These are phyloP conservation scores for Phoebastria nigripes DNA, from an alignment of 2,797 vertebrate species.

Conservation along the genomic window DNA sequence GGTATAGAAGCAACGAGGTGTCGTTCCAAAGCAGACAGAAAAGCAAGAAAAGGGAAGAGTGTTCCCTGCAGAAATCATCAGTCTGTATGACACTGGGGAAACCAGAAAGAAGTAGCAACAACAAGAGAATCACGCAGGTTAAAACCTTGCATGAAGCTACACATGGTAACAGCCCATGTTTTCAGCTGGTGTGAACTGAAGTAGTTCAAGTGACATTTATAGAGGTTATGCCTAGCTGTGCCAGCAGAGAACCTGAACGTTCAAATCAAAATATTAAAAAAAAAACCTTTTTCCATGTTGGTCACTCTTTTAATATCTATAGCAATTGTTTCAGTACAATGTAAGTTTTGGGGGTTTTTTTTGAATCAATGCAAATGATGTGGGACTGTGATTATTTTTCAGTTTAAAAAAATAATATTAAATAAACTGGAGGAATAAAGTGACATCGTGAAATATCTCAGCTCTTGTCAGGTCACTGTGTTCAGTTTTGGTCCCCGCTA, in stretches of 20 bases:
- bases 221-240: background rate
- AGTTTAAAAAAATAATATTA: background rate
- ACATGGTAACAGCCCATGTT: background rate
- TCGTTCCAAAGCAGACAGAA: background rate
- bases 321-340: background rate
- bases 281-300: background rate
- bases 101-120: background rate
- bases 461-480: background rate
- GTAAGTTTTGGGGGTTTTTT: background rate
- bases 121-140: fast-evolving
- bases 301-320: background rate
- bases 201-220: background rate
- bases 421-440: conserved; percentile 9
- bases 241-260: background rate
- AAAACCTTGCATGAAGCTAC: background rate
- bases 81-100: background rate
- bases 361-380: background rate
- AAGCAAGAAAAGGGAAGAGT: background rate
- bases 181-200: background rate
- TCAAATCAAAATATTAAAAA: background rate
- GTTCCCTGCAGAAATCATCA: background rate
- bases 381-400: background rate
- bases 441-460: background rate
- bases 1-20: background rate
- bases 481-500: background rate